phyloP scores from a whole-genome alignment of 2,113 vertebrate genomes.

The Ceyx margarethae region DNA sequence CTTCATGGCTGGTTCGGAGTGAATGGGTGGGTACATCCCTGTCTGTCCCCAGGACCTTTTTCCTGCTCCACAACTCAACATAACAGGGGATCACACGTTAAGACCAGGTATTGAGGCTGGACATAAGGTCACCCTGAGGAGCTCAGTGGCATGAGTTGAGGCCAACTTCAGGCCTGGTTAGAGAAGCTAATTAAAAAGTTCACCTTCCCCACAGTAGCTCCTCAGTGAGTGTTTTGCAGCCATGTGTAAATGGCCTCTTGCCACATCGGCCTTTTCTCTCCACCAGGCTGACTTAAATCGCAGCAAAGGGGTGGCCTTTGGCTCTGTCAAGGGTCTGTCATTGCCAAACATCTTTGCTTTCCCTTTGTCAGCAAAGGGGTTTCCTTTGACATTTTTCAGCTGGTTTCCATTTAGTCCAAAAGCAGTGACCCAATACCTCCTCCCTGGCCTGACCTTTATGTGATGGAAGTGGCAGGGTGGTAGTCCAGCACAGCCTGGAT shows the following conservation, averaged over 20 bases:
- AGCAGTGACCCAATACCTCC: background rate
- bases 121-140: background rate
- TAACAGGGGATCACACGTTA: background rate
- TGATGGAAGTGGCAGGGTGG: background rate
- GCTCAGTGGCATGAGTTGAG: background rate
- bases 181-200: background rate
- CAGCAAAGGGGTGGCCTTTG: background rate
- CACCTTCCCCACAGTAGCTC: background rate
- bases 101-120: background rate
- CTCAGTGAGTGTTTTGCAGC: background rate
- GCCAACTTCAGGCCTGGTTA: background rate
- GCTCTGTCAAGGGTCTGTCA: background rate
- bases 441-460: background rate
- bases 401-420: background rate
- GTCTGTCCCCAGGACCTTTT: background rate
- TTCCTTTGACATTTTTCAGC: background rate
- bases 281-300: background rate
- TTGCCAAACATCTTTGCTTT: background rate
- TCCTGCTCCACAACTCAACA: background rate
- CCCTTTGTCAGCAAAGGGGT: background rate
- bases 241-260: background rate
- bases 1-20: background rate
- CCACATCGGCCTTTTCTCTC: background rate
- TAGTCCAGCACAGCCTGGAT: background rate
- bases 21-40: background rate